Conservation (phyloP, 2,888 invertebrate species). For the Agrochola lota region DNA sequence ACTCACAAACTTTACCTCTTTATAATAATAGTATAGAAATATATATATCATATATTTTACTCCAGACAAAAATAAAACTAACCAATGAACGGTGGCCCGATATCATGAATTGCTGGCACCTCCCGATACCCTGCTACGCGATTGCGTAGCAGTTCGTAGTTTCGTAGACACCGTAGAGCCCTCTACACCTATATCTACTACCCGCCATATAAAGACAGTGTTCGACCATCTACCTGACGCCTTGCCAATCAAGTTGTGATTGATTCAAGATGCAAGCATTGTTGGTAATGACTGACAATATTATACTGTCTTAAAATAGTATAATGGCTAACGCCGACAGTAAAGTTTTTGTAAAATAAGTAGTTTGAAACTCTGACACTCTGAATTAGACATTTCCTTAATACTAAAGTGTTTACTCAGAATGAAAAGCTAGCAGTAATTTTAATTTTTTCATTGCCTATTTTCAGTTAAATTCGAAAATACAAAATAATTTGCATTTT, state of each 20-base stretch:
- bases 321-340: no score
- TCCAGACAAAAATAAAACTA: neutral
- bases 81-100: neutral
- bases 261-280: constrained; percentile 11
- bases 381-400: no score
- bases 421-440: no score
- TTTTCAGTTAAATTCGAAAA: no score
- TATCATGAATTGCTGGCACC: constrained; percentile 3
- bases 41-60: neutral
- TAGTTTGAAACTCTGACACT: no score
- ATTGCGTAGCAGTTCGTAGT: constrained; percentile 39
- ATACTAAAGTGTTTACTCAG: no score
- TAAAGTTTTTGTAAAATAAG: no score
- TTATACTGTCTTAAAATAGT: neutral
- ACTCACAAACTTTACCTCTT: neutral
- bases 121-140: constrained; percentile 19
- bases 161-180: constrained; percentile 29
- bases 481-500: no score
- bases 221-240: constrained; percentile 2
- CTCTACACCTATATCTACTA: constrained; percentile 23
- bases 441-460: no score
- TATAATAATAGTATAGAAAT: neutral
- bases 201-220: no score
- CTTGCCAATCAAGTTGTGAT: constrained; percentile 14
- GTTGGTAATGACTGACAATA: neutral